Base-by-base conservation (phyloP, 2,797 vertebrate species). In the Dipus sagitta region DNA sequence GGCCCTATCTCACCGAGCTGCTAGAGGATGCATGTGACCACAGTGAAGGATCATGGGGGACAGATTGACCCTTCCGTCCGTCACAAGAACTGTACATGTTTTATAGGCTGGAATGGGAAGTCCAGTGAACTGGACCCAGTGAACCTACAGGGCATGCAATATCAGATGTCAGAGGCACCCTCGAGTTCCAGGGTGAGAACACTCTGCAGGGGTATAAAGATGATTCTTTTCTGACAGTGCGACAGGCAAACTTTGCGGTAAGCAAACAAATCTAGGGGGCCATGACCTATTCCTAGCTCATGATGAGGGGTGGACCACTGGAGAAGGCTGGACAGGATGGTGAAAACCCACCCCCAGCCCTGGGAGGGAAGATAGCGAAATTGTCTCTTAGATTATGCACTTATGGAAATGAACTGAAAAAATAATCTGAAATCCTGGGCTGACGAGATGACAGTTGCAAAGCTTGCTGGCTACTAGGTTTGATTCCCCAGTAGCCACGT, bases 191-290 rank as follows among this genome's bases (percentile, higher is more conserved):
- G 99, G 99, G 99, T 76, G 99, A 99, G 97, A 99, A 98, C 20
- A 99, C 99, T 23, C 99, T 98, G 0, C 99, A 99, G 96, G 99
- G 99, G 58, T 97, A 99, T 1, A 99, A 99, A 97, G 99, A 99
- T 1, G 99, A 94, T 99, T 99, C 92, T 99, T 99, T 2, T 98
- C 99, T 0, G 98, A 99, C 68, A 99, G 99, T 3, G 98, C 99
- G 91, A 99, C 99, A 98, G 99, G 99, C 97, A 99, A 98, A 95
- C 98, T 99, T 74, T 99, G 99, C 98, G 99, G 99, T 98, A 99
- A 99, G 96, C 98, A 99, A 83, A 99, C 99, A 88, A 99, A 99
- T 97, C 98, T 99, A 11, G 99, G 99, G 78, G 99, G 99, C 98
- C 99, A 99, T 2, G 98, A 99, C 60, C 98, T 99, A 92, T 98